These are phyloP conservation scores for Ernsta delagoae DNA, from an alignment of 2,888 invertebrate genomes.

Conservation along the genomic window DNA sequence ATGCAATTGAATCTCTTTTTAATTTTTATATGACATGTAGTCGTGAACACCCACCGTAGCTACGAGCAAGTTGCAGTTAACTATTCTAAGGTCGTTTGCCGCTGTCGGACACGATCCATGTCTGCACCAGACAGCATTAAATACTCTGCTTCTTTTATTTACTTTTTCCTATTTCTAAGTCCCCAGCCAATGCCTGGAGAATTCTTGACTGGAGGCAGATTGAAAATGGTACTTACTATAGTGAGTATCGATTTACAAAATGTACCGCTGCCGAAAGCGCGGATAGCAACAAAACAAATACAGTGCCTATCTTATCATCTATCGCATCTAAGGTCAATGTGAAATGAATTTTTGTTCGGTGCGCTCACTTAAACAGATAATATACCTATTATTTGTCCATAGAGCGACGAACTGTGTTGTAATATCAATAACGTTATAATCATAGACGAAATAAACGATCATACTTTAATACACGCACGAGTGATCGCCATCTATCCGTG, in stretches of 20 bases:
- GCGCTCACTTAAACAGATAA: slow-evolving; percentile 36
- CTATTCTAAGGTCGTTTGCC: slow-evolving; percentile 9
- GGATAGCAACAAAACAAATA: slow-evolving; percentile 42
- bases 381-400: slow-evolving; percentile 52
- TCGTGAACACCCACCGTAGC: background rate
- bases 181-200: background rate
- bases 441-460: slow-evolving; percentile 47
- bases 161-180: background rate
- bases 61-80: background rate
- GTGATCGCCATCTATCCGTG: slow-evolving; percentile 45
- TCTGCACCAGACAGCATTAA: background rate
- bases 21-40: slow-evolving; percentile 21
- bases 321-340: slow-evolving; percentile 44
- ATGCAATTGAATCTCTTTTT: no score
- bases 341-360: slow-evolving; percentile 40
- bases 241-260: background rate
- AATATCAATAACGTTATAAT: slow-evolving; percentile 50
- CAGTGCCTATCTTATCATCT: slow-evolving; percentile 46
- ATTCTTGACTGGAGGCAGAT: background rate
- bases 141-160: background rate
- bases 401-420: slow-evolving; percentile 47
- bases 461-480: slow-evolving; percentile 65
- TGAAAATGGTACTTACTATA: background rate
- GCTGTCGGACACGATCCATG: slow-evolving; percentile 6
- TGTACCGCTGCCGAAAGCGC: slow-evolving; percentile 13